Evolutionary conservation across 2,888 invertebrate species (phyloP).

Genomic region (Didymodactylos carnosus): DNA sequence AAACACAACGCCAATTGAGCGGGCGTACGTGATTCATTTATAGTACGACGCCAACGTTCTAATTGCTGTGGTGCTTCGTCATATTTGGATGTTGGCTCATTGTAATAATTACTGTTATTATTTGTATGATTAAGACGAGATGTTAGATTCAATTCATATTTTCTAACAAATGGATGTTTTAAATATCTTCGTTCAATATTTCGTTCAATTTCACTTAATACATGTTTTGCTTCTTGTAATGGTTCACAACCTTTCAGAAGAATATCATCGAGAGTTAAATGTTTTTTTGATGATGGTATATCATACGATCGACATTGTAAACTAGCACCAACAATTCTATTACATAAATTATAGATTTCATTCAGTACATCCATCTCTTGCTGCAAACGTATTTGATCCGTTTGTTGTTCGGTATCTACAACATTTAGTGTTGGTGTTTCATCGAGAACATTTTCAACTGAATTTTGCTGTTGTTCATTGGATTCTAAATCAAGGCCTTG

Average conservation of each 20-base stretch:
- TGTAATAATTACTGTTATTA: not conserved
- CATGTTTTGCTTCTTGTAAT: conserved; percentile 45
- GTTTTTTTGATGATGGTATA: not conserved
- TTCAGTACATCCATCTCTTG: not conserved
- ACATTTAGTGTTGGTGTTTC: conserved; percentile 37
- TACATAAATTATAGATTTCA: conserved; percentile 25
- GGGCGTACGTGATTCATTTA: conserved; percentile 59
- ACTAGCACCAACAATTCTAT: conserved; percentile 14
- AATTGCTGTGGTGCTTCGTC: conserved; percentile 51
- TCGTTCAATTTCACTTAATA: conserved; percentile 60
- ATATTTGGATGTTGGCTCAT: not conserved
- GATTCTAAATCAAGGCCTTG: not conserved
- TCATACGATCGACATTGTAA: not conserved
- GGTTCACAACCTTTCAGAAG: conserved; percentile 19
- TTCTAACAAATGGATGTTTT: conserved; percentile 54
- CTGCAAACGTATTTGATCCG: not conserved
- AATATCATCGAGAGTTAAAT: conserved; percentile 1
- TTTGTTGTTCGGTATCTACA: not conserved
- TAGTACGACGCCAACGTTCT: conserved; percentile 62
- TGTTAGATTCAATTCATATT: not conserved
- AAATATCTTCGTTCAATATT: conserved; percentile 78
- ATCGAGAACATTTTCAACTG: conserved; percentile 40
- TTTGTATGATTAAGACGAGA: not conserved
- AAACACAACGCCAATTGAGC: conserved; percentile 74
- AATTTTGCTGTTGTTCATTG: not conserved